These are phyloP conservation scores for Mylabris sibirica DNA, from an alignment of 2,888 invertebrate genomes.

Conservation along the genomic window DNA sequence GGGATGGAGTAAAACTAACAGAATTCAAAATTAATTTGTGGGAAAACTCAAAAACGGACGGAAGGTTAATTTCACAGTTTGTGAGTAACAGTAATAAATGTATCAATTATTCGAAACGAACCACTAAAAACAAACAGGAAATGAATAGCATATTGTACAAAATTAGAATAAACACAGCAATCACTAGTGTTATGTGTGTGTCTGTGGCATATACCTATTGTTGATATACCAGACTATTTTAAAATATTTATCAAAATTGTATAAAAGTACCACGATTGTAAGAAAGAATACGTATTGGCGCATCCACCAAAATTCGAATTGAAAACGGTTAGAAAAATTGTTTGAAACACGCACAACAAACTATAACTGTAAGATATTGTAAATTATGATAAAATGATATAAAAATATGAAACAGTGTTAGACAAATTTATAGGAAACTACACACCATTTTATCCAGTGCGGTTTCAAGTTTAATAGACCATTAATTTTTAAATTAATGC, in stretches of 20 bases:
- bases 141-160: conserved; percentile 33
- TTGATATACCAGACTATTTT: too few species aligned
- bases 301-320: conserved; percentile 5
- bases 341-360: neutral
- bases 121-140: conserved; percentile 43
- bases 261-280: neutral
- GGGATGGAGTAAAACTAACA: conserved; percentile 33
- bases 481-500: conserved; percentile 51
- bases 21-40: conserved; percentile 52
- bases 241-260: too few species aligned
- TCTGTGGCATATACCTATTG: neutral
- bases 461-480: conserved; percentile 49
- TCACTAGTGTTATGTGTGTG: too few species aligned
- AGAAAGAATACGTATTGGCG: neutral
- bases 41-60: conserved; percentile 46
- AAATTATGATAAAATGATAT: neutral
- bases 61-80: conserved; percentile 54
- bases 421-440: conserved; percentile 7
- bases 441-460: conserved; percentile 25
- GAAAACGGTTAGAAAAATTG: neutral
- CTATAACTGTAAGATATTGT: too few species aligned
- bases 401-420: neutral
- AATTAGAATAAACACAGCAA: conserved; percentile 38
- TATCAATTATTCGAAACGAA: conserved; percentile 51
- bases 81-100: conserved; percentile 52